Conservation (phyloP, 2,888 invertebrate genomes). For the Keiferia lycopersicella region DNA sequence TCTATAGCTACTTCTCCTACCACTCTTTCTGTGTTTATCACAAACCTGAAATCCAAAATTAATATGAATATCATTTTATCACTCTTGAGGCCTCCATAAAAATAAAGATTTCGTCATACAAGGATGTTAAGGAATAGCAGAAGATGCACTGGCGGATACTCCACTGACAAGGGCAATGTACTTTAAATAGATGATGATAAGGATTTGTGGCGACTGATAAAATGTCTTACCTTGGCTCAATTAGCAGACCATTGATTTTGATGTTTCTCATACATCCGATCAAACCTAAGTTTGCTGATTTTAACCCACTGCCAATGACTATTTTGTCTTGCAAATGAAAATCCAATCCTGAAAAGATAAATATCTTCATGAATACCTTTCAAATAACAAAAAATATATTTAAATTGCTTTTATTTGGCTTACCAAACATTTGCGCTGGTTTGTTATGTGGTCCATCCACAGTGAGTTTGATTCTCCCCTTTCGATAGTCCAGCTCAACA, state of each 20-base stretch:
- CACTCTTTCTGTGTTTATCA: slow-evolving; percentile 90
- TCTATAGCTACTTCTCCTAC: slow-evolving; percentile 95
- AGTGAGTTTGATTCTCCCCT: slow-evolving; percentile 86
- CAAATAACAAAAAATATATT: background rate
- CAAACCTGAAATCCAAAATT: slow-evolving; percentile 70
- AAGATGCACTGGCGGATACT: no score
- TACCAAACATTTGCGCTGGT: slow-evolving; percentile 84
- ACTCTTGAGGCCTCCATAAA: no score
- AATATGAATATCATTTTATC: background rate
- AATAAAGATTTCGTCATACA: no score
- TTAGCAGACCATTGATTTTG: slow-evolving; percentile 88
- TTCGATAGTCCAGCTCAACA: slow-evolving; percentile 88
- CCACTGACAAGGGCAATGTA: no score
- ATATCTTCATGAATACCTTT: background rate
- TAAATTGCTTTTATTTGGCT: slow-evolving; percentile 37
- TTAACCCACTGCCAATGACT: slow-evolving; percentile 90
- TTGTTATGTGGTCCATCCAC: slow-evolving; percentile 87
- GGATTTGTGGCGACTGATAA: background rate
- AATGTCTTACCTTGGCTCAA: slow-evolving; percentile 84
- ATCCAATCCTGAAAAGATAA: slow-evolving; percentile 70
- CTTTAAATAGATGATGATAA: no score
- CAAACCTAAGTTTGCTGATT: slow-evolving; percentile 87
- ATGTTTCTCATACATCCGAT: slow-evolving; percentile 96
- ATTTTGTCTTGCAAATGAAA: slow-evolving; percentile 87
- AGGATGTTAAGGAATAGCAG: no score